Percentiles rank a stretch among this genome's conserved stretches.
Evolutionary conservation across 2,113 vertebrate genomes (phyloP).

Genomic region (Hypocryptadius cinnamomeus): DNA sequence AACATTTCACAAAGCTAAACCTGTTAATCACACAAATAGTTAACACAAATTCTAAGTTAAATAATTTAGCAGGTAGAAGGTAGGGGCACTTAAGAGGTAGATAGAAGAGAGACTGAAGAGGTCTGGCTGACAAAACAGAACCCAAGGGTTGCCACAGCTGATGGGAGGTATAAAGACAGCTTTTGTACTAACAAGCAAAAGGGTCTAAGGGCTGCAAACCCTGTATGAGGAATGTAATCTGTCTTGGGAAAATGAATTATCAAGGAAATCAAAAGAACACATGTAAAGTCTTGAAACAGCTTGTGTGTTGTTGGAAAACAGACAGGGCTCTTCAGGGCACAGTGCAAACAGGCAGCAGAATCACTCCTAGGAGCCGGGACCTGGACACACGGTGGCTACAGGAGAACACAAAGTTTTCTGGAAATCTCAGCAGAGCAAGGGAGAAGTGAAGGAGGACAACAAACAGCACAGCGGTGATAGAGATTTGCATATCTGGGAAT

Average conservation of each 20-base stretch:
- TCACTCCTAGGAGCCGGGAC: fast-evolving
- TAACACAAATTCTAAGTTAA: neutral
- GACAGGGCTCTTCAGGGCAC: neutral
- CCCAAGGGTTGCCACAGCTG: neutral
- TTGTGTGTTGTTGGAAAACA: neutral
- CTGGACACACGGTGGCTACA: neutral
- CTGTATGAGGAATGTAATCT: neutral
- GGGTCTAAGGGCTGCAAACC: neutral
- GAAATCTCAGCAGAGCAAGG: neutral
- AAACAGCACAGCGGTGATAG: neutral
- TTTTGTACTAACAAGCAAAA: neutral
- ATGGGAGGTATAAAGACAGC: neutral
- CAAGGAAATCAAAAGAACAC: neutral
- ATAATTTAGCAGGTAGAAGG: neutral
- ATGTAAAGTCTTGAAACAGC: neutral
- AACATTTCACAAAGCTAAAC: neutral
- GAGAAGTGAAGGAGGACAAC: neutral
- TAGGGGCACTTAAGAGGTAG: constrained; percentile 4
- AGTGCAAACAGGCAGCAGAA: neutral
- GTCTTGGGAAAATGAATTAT: neutral
- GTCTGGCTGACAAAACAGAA: neutral
- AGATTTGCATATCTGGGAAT: neutral
- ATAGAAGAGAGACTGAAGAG: neutral
- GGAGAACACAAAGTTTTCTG: fast-evolving
- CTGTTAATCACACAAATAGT: neutral